Conservation (phyloP, 2,113 vertebrate genomes). For the Butorides virescens region DNA sequence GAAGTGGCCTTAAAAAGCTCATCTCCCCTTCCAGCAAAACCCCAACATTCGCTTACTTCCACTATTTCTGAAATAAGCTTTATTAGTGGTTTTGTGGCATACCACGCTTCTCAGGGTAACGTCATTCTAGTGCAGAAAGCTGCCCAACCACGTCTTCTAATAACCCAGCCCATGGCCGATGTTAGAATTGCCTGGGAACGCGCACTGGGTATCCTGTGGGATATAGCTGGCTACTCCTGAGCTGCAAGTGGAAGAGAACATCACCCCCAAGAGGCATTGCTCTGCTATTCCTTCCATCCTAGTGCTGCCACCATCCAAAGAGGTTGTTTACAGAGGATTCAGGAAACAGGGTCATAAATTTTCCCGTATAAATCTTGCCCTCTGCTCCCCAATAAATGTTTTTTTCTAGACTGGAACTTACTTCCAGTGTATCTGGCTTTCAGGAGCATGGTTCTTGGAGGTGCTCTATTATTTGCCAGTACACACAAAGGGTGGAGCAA, state of each 20-base stretch:
- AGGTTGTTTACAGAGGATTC: background rate
- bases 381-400: background rate
- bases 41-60: background rate
- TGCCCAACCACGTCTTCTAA: background rate
- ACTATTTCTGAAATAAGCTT: background rate
- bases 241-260: background rate
- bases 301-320: background rate
- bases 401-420: background rate
- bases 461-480: background rate
- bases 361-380: background rate
- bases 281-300: background rate
- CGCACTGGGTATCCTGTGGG: background rate
- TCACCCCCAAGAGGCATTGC: slow-evolving; percentile 2
- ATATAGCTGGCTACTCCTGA: background rate
- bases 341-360: background rate
- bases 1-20: background rate
- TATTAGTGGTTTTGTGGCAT: background rate
- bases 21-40: background rate
- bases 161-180: background rate
- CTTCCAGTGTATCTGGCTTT: background rate
- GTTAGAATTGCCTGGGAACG: background rate
- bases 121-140: background rate
- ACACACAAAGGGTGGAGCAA: background rate
- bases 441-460: background rate
- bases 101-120: background rate